These are phyloP conservation scores for Oryzias sinensis DNA, from an alignment of 2,797 vertebrate species.

Conservation along the genomic window DNA sequence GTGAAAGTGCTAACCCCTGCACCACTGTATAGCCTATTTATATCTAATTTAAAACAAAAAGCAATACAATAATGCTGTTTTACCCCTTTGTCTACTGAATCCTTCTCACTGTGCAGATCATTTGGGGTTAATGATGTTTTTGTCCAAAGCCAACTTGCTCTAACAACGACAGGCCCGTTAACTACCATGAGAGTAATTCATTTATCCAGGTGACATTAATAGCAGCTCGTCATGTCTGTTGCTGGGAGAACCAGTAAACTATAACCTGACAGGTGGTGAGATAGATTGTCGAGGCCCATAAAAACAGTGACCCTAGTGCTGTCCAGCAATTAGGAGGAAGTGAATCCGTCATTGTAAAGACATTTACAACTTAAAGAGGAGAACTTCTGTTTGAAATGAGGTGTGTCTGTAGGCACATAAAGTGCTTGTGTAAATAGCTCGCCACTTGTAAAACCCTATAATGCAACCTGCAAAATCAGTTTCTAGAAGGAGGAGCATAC, in stretches of 20 bases:
- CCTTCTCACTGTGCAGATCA: background rate
- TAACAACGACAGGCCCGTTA: slow-evolving; percentile 27
- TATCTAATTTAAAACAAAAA: no score
- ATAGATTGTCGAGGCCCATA: slow-evolving; percentile 36
- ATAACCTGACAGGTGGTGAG: slow-evolving; percentile 49
- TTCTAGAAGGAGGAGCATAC: background rate
- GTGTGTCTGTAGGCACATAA: slow-evolving; percentile 16
- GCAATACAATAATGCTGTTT: background rate
- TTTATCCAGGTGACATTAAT: slow-evolving; percentile 54
- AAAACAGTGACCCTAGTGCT: slow-evolving; percentile 38
- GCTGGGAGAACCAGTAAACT: slow-evolving; percentile 41
- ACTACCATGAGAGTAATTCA: slow-evolving; percentile 27
- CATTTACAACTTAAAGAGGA: slow-evolving; percentile 9
- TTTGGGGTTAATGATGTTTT: slow-evolving; percentile 30
- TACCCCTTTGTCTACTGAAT: slow-evolving; percentile 1
- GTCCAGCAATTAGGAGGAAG: slow-evolving; percentile 47
- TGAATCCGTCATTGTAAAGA: slow-evolving; percentile 45
- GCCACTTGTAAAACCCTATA: slow-evolving; percentile 1
- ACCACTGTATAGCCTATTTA: no score
- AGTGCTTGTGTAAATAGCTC: slow-evolving; percentile 16
- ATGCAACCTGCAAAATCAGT: background rate
- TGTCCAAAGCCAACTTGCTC: slow-evolving; percentile 39
- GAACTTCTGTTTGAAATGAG: slow-evolving; percentile 4
- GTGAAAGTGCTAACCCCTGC: no score
- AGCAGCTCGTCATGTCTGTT: slow-evolving; percentile 50